Base-by-base conservation (phyloP, 2,888 invertebrate genomes). In the Lithophane socia region DNA sequence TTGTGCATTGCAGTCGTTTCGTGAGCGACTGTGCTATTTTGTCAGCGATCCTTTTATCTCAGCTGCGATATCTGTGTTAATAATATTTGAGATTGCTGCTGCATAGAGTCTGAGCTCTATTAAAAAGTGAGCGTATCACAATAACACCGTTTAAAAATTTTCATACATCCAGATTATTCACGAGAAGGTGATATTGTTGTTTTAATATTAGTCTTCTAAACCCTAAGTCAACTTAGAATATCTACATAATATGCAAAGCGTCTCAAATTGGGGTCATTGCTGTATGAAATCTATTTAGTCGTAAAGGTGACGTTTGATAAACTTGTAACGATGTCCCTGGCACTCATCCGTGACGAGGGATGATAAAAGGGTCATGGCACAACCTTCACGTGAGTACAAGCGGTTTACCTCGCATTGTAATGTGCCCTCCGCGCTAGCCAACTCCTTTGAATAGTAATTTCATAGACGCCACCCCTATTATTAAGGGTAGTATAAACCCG, bases 361-460 rank as follows among this genome's bases (percentile, higher is more conserved):
- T 92, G 92, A 91, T 92, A 92, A 91, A 94, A 91, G 90, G 92
- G 92, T 91, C 92, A 91, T 88, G 89, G 89, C 84, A 84, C 89
- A 92, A 93, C 93, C 93, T 94, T 94, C 92, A 93, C 94, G 94
- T 94, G 92, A 91, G 92, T 88, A 91, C 86, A 86, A 90, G 91
- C 91, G 92, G 92, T 93, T 94, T 94, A 93, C 93, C 92, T 92
- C 90, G 92, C 91, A 92, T 92, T 92, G 92, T 92, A 93, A 91
- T 92, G 90, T 92, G 87, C 90, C 91, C 91, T 91, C 90, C 89
- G 82, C 88, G 90, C 90, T 91, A 88, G 90, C 92, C 91, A 90
- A 93, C 92, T 92, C 91, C 92, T 94, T 92, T 92, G 92, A 93
- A 93, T 92, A 93, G 92, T 93, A 93, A 94, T 95, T 94, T 94